These are phyloP conservation scores for Anniella stebbinsi DNA, from an alignment of 2,797 vertebrate genomes.

Conservation along the genomic window DNA sequence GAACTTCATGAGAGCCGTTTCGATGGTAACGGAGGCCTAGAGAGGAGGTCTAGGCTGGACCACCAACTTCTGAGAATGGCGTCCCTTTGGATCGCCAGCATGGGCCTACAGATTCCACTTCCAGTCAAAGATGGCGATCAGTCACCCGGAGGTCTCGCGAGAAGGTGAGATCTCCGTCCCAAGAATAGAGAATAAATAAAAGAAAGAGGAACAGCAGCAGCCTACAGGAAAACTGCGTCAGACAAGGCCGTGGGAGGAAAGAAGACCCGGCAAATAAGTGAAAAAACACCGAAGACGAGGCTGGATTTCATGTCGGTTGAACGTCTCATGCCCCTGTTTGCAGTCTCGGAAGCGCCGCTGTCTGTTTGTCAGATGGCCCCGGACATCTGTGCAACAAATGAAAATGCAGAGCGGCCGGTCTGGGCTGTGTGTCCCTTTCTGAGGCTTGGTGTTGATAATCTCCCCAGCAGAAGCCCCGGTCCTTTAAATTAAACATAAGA, in stretches of 20 bases:
- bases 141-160: neutral
- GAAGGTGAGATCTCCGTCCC: neutral
- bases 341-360: neutral
- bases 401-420: constrained; percentile 58
- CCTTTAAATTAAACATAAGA: constrained; percentile 81
- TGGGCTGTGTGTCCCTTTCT: constrained; percentile 67
- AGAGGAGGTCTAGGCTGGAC: neutral
- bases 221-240: constrained; percentile 40
- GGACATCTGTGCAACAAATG: constrained; percentile 73
- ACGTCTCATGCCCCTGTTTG: neutral
- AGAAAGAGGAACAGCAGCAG: constrained; percentile 26
- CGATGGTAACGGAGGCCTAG: neutral
- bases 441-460: constrained; percentile 72
- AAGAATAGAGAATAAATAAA: neutral
- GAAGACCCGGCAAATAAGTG: neutral
- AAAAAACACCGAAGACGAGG: constrained; percentile 32
- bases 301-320: neutral
- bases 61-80: neutral
- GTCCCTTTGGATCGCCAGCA: neutral
- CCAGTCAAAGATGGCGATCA: neutral
- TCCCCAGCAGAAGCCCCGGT: constrained; percentile 69
- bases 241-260: neutral
- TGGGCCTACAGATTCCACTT: neutral
- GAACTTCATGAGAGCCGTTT: neutral
- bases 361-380: constrained; percentile 59